These are phyloP conservation scores for Anhinga anhinga DNA, from an alignment of 2,113 vertebrate genomes.

Conservation along the genomic window DNA sequence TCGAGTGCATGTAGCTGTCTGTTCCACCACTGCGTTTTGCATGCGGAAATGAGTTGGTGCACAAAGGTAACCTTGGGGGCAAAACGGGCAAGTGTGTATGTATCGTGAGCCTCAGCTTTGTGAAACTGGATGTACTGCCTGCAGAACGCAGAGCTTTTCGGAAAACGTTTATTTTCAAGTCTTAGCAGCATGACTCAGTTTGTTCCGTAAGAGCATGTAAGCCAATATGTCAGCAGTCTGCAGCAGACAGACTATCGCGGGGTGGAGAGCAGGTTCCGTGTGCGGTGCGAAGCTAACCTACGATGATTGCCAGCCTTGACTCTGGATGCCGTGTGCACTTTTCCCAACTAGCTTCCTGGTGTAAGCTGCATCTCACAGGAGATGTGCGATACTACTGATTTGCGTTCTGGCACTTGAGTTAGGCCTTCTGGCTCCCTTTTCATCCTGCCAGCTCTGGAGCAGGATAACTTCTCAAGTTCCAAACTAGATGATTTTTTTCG, in stretches of 20 bases:
- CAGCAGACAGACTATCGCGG: background rate
- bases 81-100: background rate
- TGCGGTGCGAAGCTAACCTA: background rate
- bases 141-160: background rate
- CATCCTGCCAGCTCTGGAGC: background rate
- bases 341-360: background rate
- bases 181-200: background rate
- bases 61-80: background rate
- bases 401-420: background rate
- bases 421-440: background rate
- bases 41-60: background rate
- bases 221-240: background rate
- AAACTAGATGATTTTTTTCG: background rate
- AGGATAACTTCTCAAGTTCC: slow-evolving; percentile 6
- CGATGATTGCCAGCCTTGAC: background rate
- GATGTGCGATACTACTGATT: background rate
- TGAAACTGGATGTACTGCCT: background rate
- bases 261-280: background rate
- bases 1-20: slow-evolving; percentile 18
- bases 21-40: background rate
- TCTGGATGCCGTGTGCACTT: background rate
- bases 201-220: background rate
- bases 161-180: background rate
- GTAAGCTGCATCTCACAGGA: background rate
- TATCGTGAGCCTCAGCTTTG: background rate